phyloP scores from a whole-genome alignment of 2,888 invertebrate genomes.

The Acanthopleura granulata region DNA sequence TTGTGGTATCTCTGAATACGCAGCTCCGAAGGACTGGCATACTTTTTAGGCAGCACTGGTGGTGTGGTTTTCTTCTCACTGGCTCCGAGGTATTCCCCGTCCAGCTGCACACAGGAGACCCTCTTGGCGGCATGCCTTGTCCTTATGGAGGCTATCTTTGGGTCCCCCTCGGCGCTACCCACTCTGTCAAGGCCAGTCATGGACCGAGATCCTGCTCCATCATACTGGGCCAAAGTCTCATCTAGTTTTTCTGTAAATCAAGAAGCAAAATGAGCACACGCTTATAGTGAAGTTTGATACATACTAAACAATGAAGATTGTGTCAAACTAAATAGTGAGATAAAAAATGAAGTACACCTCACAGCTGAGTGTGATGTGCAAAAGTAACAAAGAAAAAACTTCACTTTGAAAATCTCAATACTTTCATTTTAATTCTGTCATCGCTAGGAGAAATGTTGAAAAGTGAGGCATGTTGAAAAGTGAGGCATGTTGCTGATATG shows the following conservation, averaged over 20 bases:
- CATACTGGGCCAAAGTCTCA: constrained; percentile 59
- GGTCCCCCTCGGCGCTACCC: constrained; percentile 36
- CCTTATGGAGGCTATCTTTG: constrained; percentile 90
- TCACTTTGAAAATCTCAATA: too few relatives aligned
- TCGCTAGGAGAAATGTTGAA: too few relatives aligned
- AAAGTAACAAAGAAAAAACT: too few relatives aligned
- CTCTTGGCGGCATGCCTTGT: constrained; percentile 76
- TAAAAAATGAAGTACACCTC: too few relatives aligned
- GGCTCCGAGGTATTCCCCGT: constrained; percentile 31
- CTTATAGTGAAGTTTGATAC: too few relatives aligned
- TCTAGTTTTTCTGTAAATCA: constrained; percentile 65
- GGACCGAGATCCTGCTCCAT: constrained; percentile 26
- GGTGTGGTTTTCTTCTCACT: not conserved
- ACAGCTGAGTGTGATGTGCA: too few relatives aligned
- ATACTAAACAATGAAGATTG: too few relatives aligned
- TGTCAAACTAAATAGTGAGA: too few relatives aligned
- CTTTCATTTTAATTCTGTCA: too few relatives aligned
- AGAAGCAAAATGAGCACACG: too few relatives aligned
- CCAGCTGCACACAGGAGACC: constrained; percentile 54
- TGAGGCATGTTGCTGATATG: too few relatives aligned
- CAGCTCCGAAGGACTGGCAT: constrained; percentile 49
- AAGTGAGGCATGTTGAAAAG: too few relatives aligned
- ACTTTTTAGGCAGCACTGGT: constrained; percentile 26
- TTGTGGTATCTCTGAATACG: constrained; percentile 49
- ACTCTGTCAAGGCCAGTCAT: constrained; percentile 1